These are phyloP conservation scores for Brenthis daphne DNA, from an alignment of 2,888 invertebrate species.

Conservation along the genomic window DNA sequence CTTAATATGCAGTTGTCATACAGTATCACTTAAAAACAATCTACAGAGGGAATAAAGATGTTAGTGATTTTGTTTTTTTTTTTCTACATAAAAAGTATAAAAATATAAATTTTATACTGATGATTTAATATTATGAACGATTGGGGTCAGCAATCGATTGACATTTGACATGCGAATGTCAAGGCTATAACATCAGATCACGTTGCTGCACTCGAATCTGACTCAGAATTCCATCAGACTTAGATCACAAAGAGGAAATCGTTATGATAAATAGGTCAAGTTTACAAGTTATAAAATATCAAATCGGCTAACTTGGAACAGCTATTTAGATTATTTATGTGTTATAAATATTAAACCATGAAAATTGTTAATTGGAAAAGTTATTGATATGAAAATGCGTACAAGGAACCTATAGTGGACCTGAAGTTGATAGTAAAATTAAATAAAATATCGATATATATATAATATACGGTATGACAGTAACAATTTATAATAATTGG, in stretches of 20 bases:
- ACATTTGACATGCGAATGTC: constrained; percentile 73
- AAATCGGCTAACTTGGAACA: background rate
- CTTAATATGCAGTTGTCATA: too few relatives aligned
- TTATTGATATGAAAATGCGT: too few relatives aligned
- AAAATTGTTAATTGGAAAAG: too few relatives aligned
- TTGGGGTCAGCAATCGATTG: constrained; percentile 58
- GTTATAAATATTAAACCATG: background rate
- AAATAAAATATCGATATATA: background rate
- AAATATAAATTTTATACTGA: background rate
- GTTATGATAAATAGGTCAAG: constrained; percentile 6
- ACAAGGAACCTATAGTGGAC: too few relatives aligned
- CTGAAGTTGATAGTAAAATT: too few relatives aligned
- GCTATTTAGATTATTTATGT: background rate
- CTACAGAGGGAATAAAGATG: too few relatives aligned
- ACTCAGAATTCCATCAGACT: constrained; percentile 14
- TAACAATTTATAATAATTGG: constrained; percentile 17
- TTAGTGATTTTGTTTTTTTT: too few relatives aligned
- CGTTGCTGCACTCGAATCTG: constrained; percentile 6
- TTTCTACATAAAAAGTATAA: too few relatives aligned
- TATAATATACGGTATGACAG: constrained; percentile 6
- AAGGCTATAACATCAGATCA: constrained; percentile 9
- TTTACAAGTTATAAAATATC: constrained; percentile 13
- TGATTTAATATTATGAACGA: constrained; percentile 5
- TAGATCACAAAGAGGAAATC: constrained; percentile 17
- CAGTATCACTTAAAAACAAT: too few relatives aligned